Base-by-base conservation (phyloP, 2,888 invertebrate genomes). In the Oscheius onirici region DNA sequence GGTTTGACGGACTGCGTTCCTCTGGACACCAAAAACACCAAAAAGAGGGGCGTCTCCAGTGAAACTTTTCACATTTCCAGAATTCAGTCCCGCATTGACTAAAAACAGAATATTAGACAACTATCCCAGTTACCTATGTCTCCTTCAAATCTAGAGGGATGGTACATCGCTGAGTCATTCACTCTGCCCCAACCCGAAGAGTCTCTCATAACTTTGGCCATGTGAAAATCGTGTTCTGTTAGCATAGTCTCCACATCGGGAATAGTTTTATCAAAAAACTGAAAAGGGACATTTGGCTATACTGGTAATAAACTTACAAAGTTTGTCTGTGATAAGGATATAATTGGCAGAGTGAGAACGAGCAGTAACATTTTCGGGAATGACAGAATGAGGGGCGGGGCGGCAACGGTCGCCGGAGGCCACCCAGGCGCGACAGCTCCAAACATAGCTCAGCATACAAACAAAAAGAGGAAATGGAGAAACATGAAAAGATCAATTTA, bases 81-180 rank as follows among this genome's bases (percentile, higher is more conserved):
- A 75, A 13, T 76, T 81, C 22, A 85, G 68, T 3, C 84, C 84
- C 28, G 73, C 72, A 65, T 83, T 85, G 15, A 80, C 84, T 83
- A 71, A 69, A 83, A 70, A 46, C 40, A 10, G 57, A 2, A 46
- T 13, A 63, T 10, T 41, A 41, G 15, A 8, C 8, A 40, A 60
- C 20, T n/a, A 17, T 51, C 44, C 13, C 8, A 8, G 51, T 43
- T 72, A 86, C 86, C 77, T 20, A 86, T 86, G 72, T 86, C 86
- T 73, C 86, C 86, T 69, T 86, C 86, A 60, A 86, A 86, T 24
- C 78, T 74, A n/a, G 77, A 69, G 11, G 80, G 73, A 71, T 83
- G 81, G 69, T 86, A 86, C 86, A 86, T 86, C 5, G 85, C 82
- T 0, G 84, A 80, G 51, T 86, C 86, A 66, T 86, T 83, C 1